Percentiles rank a stretch among this genome's conserved stretches.
Evolutionary conservation across 1,140 invertebrate species (phyloP).

Genomic region (Zaprionus inermis): DNA sequence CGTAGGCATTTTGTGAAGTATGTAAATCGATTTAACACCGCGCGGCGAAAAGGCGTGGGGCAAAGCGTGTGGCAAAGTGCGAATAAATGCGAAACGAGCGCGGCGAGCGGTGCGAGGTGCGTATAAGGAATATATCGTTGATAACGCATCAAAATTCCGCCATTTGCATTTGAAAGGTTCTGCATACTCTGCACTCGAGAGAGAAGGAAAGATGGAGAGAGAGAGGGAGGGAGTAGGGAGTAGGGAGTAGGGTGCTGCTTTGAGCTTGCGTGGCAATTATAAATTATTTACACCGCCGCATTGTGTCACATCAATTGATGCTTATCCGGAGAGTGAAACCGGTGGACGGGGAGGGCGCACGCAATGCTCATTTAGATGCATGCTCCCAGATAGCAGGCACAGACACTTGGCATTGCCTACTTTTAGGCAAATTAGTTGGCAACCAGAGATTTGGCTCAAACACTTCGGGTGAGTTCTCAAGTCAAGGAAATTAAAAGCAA

Average conservation of each 20-base stretch:
- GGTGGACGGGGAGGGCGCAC: slow-evolving; percentile 36
- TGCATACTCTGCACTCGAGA: slow-evolving; percentile 18
- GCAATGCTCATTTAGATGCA: slow-evolving; percentile 81
- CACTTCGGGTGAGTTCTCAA: slow-evolving; percentile 45
- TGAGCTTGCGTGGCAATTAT: slow-evolving; percentile 68
- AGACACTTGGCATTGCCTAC: slow-evolving; percentile 55
- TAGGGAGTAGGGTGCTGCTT: slow-evolving; percentile 11
- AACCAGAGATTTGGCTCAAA: slow-evolving; percentile 42
- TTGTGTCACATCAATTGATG: slow-evolving; percentile 63
- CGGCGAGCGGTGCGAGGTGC: neutral
- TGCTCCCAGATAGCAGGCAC: slow-evolving; percentile 59
- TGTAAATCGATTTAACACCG: slow-evolving; percentile 72
- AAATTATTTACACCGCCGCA: slow-evolving; percentile 65
- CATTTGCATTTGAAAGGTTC: slow-evolving; percentile 60
- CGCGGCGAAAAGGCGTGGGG: neutral
- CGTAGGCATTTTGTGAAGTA: slow-evolving; percentile 74
- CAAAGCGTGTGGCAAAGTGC: slow-evolving; percentile 46
- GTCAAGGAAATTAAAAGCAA: slow-evolving; percentile 77
- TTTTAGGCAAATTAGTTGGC: slow-evolving; percentile 76
- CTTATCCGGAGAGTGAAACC: slow-evolving; percentile 23
- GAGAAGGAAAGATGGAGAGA: neutral
- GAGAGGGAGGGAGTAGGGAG: neutral
- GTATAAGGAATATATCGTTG: slow-evolving; percentile 54
- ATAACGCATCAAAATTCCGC: slow-evolving; percentile 59
- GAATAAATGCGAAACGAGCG: slow-evolving; percentile 49